These are phyloP conservation scores for Enoplolaimus lenunculus DNA, from an alignment of 2,888 invertebrate species.

Conservation along the genomic window DNA sequence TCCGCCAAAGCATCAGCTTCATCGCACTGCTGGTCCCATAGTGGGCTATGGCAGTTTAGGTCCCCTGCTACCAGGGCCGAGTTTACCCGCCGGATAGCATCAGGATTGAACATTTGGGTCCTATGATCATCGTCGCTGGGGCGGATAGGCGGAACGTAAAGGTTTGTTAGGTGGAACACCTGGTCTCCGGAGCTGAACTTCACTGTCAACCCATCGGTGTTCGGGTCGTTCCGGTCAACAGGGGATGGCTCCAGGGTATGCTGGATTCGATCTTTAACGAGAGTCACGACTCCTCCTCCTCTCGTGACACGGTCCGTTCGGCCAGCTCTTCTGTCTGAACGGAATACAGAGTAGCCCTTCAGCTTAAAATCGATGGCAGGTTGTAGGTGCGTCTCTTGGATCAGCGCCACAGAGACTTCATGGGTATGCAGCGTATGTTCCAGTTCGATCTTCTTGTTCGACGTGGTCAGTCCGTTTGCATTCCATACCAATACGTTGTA, in stretches of 20 bases:
- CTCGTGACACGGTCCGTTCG: not conserved
- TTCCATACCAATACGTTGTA: not conserved
- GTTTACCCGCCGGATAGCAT: not conserved
- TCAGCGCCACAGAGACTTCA: not conserved
- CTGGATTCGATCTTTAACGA: not conserved
- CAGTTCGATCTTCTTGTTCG: conserved; percentile 2
- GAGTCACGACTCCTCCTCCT: not conserved
- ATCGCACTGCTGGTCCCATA: not conserved
- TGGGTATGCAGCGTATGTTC: not conserved
- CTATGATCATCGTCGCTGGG: not conserved
- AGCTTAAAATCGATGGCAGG: not conserved
- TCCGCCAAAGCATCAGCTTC: not conserved
- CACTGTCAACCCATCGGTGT: not conserved
- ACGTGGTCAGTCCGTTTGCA: conserved; percentile 1
- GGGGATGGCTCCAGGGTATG: not conserved
- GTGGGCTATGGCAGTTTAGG: conserved; percentile 3
- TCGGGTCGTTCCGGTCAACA: not conserved
- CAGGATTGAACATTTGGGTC: not conserved
- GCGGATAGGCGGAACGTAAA: not conserved
- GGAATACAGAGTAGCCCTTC: not conserved
- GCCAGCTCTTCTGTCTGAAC: not conserved
- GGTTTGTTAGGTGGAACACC: not conserved
- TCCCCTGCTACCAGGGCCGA: not conserved
- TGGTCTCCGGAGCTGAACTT: not conserved
- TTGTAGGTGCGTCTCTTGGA: conserved; percentile 3